Evolutionary conservation across 2,113 vertebrate species (phyloP), one percentile per base, ranked within the genome.

Genomic region (Lichenostomus cassidix): DNA sequence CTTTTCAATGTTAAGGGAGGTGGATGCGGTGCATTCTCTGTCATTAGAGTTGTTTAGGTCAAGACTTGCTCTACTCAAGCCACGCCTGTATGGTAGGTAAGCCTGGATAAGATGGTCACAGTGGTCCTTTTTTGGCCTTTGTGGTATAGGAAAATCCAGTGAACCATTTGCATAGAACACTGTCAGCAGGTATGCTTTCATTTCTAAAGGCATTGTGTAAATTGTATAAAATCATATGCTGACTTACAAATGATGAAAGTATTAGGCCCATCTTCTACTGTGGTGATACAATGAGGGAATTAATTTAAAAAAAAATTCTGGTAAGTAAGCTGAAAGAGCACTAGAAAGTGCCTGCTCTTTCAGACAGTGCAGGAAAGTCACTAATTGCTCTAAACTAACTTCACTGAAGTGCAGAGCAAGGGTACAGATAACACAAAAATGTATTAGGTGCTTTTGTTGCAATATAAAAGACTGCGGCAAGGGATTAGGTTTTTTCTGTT

Each of bases 401-500:
- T 78, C 65, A 87, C 73, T 94, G 95, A 94, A 94, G 92, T 89
- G 93, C 84, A 47, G 84, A 94, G 94, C 95, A 83, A 94, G 49
- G 47, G 81, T 96, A 90, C 49, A 83, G 67, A 96, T 97, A 97
- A 83, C 86, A 89, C 56, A 87, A 68, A 85, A 90, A 81, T 58
- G n/a, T 96, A 83, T 89, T 83, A 55, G 68, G 95, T 95, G 85
- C 88, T 93, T 95, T 95, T 81, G 87, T 94, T 92, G 73, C 50
- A 60, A 33, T 82, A 95, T 86, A 89, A 96, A 94, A 73, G 91
- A 47, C 74, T 47, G 73, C 2, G 7, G 92, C 41, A 78, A 95
- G 87, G 95, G 90, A 97, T 96, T 94, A 88, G 27, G 20, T 24
- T 67, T 94, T 95, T 97, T 91, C 89, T 92, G 42, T 87, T 95